Conservation (phyloP, 2,797 vertebrate genomes). For the Furcifer pardalis region DNA sequence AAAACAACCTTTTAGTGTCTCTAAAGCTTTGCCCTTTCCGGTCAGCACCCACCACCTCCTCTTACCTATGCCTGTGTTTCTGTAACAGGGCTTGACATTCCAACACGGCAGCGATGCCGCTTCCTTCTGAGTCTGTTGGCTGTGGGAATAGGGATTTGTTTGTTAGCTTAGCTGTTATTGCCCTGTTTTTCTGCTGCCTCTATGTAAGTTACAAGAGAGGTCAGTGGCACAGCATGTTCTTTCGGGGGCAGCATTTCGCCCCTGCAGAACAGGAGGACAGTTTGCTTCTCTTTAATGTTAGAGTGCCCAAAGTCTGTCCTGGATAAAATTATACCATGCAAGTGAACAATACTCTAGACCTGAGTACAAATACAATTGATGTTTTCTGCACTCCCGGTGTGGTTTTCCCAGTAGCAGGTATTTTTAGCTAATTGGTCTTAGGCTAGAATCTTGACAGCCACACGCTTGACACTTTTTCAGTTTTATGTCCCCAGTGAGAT, state of each 20-base stretch:
- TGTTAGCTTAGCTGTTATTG: conserved; percentile 29
- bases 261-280: neutral
- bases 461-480: neutral
- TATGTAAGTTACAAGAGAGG: neutral
- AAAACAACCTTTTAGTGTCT: conserved; percentile 49
- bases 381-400: fast-evolving
- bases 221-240: neutral
- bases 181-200: neutral
- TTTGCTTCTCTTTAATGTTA: neutral
- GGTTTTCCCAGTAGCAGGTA: neutral
- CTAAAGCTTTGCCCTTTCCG: conserved; percentile 54
- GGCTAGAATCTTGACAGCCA: neutral
- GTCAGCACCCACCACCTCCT: conserved; percentile 52
- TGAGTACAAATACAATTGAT: fast-evolving
- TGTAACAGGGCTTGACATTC: conserved; percentile 66
- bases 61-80: conserved; percentile 52
- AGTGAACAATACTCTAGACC: fast-evolving
- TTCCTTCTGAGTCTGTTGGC: conserved; percentile 20
- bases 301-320: neutral
- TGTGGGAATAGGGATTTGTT: conserved; percentile 31
- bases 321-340: neutral
- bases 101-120: conserved; percentile 42
- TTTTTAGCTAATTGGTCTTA: conserved; percentile 25
- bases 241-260: neutral
- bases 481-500: conserved; percentile 1